Evolutionary conservation across 2,113 vertebrate genomes (phyloP).

Genomic region (Saimiri boliviensis): DNA sequence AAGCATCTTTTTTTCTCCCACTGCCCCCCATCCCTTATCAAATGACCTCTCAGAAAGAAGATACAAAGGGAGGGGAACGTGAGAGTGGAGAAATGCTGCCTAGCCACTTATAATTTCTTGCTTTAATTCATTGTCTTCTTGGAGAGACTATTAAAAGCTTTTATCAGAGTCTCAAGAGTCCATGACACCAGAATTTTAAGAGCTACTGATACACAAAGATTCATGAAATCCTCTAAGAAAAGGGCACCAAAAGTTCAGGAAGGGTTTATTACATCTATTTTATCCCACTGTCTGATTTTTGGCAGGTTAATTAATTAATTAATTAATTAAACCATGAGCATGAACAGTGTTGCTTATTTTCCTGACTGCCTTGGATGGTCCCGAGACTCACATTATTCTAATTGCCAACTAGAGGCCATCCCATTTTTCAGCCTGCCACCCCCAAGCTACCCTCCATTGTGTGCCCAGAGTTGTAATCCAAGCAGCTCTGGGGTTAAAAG

Average conservation of each 20-base stretch:
- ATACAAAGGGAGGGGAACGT: not conserved
- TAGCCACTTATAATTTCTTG: not conserved
- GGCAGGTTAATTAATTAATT: not conserved
- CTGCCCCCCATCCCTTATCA: too few relatives aligned
- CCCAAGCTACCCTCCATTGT: not conserved
- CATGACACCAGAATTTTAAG: not conserved
- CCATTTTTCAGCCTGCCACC: not conserved
- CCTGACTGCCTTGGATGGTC: not conserved
- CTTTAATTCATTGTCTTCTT: not conserved
- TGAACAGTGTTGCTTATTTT: not conserved
- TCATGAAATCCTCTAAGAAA: not conserved
- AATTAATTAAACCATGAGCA: not conserved
- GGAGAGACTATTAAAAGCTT: conserved; percentile 27
- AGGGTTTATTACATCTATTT: conserved; percentile 30
- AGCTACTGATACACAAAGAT: not conserved
- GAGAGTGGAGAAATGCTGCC: not conserved
- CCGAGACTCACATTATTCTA: not conserved
- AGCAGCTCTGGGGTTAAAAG: not conserved
- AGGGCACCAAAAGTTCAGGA: not conserved
- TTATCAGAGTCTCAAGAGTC: conserved; percentile 32
- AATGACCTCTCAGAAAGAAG: not conserved
- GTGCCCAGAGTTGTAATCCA: not conserved
- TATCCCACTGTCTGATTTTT: not conserved
- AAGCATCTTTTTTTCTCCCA: not conserved
- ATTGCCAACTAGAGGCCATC: not conserved